Conservation (phyloP, 1,140 invertebrate genomes). For the fruit fly (Drosophila melanogaster) region Release_6_plus_ISO1_MT NC_004354.4:17635501-17636000, state of each 20-base stretch:
- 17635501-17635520: too few species aligned
- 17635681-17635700: conserved; percentile 42
- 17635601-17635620: not conserved
- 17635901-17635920: conserved; percentile 56
- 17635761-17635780: conserved; percentile 11
- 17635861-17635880: conserved; percentile 38
- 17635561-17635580: too few species aligned
- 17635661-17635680: conserved; percentile 11
- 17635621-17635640: conserved; percentile 15
- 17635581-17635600: too few species aligned
- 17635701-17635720: not conserved
- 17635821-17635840: conserved; percentile 1
- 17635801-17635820: conserved; percentile 4
- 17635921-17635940: conserved; percentile 23
- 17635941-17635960: not conserved
- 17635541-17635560: too few species aligned
- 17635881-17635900: conserved; percentile 25
- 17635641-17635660: conserved; percentile 40
- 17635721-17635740: conserved; percentile 36
- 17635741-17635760: conserved; percentile 61
- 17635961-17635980: not conserved
- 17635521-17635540: too few species aligned
- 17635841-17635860: conserved; percentile 32
- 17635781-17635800: conserved; percentile 29
- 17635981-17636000: conserved; percentile 23